Percentiles rank a stretch among this genome's conserved stretches.
phyloP scores from a whole-genome alignment of 1,140 invertebrate species.

The Dendroctonus ponderosae region DNA sequence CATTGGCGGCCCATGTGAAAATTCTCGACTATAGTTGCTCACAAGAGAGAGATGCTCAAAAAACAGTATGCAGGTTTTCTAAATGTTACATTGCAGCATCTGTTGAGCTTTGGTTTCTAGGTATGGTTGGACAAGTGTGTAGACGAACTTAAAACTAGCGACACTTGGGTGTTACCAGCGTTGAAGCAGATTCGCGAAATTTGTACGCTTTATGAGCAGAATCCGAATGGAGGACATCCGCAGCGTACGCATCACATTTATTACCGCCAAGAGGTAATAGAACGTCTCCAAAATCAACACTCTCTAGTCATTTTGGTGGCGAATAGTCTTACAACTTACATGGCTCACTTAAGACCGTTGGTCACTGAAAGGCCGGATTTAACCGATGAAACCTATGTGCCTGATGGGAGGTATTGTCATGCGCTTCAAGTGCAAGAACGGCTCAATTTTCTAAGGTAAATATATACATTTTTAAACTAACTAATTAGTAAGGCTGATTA shows the following conservation, averaged over 20 bases:
- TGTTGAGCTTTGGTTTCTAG: conserved; percentile 2
- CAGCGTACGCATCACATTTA: conserved; percentile 64
- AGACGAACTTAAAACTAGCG: conserved; percentile 85
- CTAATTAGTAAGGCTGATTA: no score
- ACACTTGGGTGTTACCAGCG: conserved; percentile 90
- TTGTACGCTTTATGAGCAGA: conserved; percentile 86
- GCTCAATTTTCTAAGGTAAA: conserved; percentile 78
- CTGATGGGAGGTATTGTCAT: conserved; percentile 90
- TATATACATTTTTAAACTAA: background rate
- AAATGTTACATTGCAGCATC: background rate
- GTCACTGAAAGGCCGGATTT: conserved; percentile 72
- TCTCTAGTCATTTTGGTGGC: conserved; percentile 91
- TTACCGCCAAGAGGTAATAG: conserved; percentile 79
- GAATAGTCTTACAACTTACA: conserved; percentile 88
- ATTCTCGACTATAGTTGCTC: conserved; percentile 98
- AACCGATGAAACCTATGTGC: conserved; percentile 78
- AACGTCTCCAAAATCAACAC: conserved; percentile 87
- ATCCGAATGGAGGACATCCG: conserved; percentile 52
- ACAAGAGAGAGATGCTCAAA: conserved; percentile 92
- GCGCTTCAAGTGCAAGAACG: conserved; percentile 90
- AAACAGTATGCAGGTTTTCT: conserved; percentile 59
- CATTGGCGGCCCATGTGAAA: conserved; percentile 92
- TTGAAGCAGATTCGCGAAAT: conserved; percentile 96
- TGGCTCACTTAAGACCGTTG: conserved; percentile 77
- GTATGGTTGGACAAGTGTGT: conserved; percentile 94